phyloP scores from a whole-genome alignment of 2,797 vertebrate species.

The Antrozous pallidus region DNA sequence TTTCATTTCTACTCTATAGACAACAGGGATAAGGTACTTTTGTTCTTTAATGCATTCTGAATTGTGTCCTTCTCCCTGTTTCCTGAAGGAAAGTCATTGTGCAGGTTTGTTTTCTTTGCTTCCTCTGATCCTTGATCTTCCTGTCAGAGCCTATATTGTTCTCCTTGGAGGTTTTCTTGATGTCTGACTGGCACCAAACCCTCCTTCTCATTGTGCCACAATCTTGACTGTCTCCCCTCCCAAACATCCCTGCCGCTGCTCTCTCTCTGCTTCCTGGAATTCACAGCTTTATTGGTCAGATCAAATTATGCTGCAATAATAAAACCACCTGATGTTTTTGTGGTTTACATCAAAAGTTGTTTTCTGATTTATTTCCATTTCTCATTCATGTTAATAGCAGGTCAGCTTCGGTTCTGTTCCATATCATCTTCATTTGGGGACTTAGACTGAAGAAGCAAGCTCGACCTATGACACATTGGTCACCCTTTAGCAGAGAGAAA shows the following conservation, averaged over 20 bases:
- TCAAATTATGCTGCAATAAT: background rate
- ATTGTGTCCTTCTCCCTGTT: background rate
- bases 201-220: background rate
- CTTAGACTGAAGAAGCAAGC: background rate
- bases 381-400: background rate
- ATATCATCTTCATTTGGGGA: background rate
- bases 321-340: background rate
- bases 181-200: background rate
- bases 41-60: background rate
- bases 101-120: background rate
- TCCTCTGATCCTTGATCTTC: background rate
- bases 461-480: background rate
- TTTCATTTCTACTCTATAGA: background rate
- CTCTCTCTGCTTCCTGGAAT: conserved; percentile 30
- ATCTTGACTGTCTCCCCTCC: background rate
- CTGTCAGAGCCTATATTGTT: background rate
- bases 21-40: background rate
- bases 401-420: background rate
- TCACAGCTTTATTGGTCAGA: background rate
- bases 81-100: background rate
- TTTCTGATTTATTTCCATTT: background rate
- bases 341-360: background rate
- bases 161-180: background rate
- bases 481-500: background rate
- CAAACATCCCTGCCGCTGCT: background rate